Percentiles rank a stretch among this genome's conserved stretches.
Conservation (phyloP, 92 coral and sea anemone genomes). For the Pocillopora grandis region DNA sequence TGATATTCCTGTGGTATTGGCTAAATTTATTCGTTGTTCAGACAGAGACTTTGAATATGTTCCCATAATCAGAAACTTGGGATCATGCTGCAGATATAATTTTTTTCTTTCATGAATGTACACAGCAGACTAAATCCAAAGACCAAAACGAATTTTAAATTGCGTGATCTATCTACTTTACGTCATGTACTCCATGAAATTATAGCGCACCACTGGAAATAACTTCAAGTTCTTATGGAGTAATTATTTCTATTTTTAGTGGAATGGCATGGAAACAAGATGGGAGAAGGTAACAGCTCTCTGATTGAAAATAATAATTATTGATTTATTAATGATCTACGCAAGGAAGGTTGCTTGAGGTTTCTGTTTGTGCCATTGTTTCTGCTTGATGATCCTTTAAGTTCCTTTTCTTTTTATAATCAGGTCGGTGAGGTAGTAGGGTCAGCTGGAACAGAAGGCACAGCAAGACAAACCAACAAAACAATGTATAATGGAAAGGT, state of each 20-base stretch:
- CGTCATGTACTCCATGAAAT: no score
- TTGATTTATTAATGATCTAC: no score
- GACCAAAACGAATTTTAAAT: no score
- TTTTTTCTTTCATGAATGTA: no score
- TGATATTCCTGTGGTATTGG: not conserved
- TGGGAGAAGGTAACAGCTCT: slow-evolving; percentile 90
- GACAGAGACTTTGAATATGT: no score
- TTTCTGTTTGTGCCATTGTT: not conserved
- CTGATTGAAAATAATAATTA: not conserved
- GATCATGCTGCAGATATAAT: no score
- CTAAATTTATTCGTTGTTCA: no score
- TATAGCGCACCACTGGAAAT: not conserved
- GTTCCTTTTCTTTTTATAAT: not conserved
- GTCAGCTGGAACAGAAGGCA: slow-evolving; percentile 83
- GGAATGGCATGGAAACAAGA: slow-evolving; percentile 90
- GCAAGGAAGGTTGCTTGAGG: no score
- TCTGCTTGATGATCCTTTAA: not conserved
- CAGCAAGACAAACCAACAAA: slow-evolving; percentile 71
- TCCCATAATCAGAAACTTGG: no score
- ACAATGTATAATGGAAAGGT: slow-evolving; percentile 94
- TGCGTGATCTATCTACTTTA: no score
- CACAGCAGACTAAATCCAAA: no score
- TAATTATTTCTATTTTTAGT: slow-evolving; percentile 52
- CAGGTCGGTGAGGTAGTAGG: slow-evolving; percentile 99
- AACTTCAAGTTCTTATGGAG: not conserved